Evolutionary conservation across 1,140 invertebrate genomes (phyloP), one percentile per base, ranked within the genome.

Genomic region (Drosophila bocki): DNA sequence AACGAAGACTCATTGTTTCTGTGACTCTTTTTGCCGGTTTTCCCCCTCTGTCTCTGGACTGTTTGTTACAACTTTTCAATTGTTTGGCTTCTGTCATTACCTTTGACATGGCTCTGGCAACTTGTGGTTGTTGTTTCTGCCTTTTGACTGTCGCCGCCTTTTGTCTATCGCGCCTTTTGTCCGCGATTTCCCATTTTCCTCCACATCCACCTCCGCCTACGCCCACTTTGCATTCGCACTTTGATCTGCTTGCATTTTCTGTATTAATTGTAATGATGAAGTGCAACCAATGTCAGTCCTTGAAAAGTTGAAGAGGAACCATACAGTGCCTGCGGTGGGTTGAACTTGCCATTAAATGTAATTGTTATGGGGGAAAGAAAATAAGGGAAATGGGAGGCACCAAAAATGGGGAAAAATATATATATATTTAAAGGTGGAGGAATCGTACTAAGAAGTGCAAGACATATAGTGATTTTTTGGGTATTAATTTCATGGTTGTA

Each of bases 11-110:
- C 72, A 85, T 84, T 85, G 77, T 80, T 84, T 69, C 62, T 70
- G 26, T 15, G 33, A 54, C 33, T 37, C 61, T 37, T 64, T 63
- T 29, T 41, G n/a, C 57, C 33, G 41, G 15, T 32, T 81, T 19
- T 29, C 42, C 51, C n/a, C 22, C 35, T 22, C 57, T 53, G 75
- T 72, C 75, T 78, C 13, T 13, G 26, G 26, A 29, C 54, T 72
- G 76, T 70, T 82, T 86, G 83, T 82, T 88, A 67, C 84, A 87
- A 87, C 77, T 87, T 87, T 88, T 84, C 84, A 87, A 87, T 87
- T 87, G 84, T 87, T 87, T 88, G 80, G 84, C 84, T 87, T 87
- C 84, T 84, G 84, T 88, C 84, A 87, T 87, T 88, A 87, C 84
- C 84, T 87, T 87, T 87, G 84, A 87, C 84, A 88, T 83, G 84